These are phyloP conservation scores for Hormaphis cornu DNA, from an alignment of 1,140 invertebrate genomes.

Conservation along the genomic window DNA sequence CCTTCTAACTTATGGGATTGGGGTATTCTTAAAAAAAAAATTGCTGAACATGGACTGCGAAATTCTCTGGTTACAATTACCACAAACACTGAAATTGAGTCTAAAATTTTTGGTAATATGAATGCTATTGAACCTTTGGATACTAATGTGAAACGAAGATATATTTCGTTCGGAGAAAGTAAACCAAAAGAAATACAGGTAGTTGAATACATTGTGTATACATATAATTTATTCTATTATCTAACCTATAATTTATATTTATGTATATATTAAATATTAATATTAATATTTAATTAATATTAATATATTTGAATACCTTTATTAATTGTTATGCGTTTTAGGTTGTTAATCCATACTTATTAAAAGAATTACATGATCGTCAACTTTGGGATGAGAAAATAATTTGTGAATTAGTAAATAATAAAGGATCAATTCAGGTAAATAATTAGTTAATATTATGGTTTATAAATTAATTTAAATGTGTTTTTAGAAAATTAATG, in stretches of 20 bases:
- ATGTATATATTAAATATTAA: too few species aligned
- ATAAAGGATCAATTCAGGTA: slow-evolving; percentile 79
- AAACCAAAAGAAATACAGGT: slow-evolving; percentile 44
- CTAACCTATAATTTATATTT: background rate
- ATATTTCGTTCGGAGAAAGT: slow-evolving; percentile 62
- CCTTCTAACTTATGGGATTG: slow-evolving; percentile 88
- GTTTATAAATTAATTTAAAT: background rate
- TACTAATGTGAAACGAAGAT: slow-evolving; percentile 88
- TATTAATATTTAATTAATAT: too few species aligned
- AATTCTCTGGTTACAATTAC: slow-evolving; percentile 95
- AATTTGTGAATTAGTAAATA: slow-evolving; percentile 89
- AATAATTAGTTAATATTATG: background rate
- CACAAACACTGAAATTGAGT: slow-evolving; percentile 98
- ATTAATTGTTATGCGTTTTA: too few species aligned
- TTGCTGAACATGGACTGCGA: slow-evolving; percentile 80
- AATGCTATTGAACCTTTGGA: slow-evolving; percentile 98
- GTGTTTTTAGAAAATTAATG: slow-evolving; percentile 59
- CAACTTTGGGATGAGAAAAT: slow-evolving; percentile 93
- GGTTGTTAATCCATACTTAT: slow-evolving; percentile 92
- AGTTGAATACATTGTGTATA: background rate
- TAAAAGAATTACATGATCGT: slow-evolving; percentile 83
- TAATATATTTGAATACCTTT: too few species aligned
- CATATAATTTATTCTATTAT: background rate
- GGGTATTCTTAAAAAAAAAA: slow-evolving; percentile 73
- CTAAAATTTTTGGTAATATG: slow-evolving; percentile 98